Base-by-base conservation (phyloP, 2,113 vertebrate species). In the Xyliphius kryptos region DNA sequence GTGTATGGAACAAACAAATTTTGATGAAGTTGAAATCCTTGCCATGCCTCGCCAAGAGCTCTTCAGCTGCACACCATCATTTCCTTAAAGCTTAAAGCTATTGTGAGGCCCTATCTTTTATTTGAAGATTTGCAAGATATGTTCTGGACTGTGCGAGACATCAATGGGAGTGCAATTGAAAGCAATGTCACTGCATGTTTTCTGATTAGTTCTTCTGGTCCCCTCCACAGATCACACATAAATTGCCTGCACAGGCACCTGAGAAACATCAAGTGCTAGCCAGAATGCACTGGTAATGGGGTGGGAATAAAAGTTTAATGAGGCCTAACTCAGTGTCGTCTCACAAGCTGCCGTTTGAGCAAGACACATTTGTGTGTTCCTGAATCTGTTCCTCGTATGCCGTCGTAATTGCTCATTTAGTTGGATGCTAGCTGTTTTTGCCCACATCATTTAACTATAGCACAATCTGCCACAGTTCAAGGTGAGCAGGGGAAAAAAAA, bases 301-400 rank as follows among this genome's bases (percentile, higher is more conserved):
- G 37, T 52, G 53, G 58, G 55, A 52, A 72, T 72, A 0, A 64
- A 68, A 60, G 61, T 68, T 72, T 72, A 72, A 72, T 68, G 70
- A 72, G 51, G 62, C 50, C 48, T 60, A 68, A 50, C 26, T 26
- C 15, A 36, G 15, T 17, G 50, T 22, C 41, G 20, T 59, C 47
- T 38, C 51, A 14, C 40, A 43, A 44, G 16, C 17, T 19, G 19
- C 44, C 55, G 20, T 59, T n/a, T 19, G 20, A 55, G 57, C 13
- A 50, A 48, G 3, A n/a, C 32, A 12, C 44, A 48, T 60, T 17
- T 60, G 43, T 13, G 21, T 14, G 22, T 59, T 60, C 21, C 22
- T 60, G 15, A 36, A 60, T 2, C 21, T 36, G 44, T 14, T 43
- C 10, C 14, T 59, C 22, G n/a, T 16, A 17, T 22, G 40, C 19